Evolutionary conservation across 2,113 vertebrate genomes (phyloP), one percentile per base, ranked within the genome.

Genomic region (Coreoperca whiteheadi): DNA sequence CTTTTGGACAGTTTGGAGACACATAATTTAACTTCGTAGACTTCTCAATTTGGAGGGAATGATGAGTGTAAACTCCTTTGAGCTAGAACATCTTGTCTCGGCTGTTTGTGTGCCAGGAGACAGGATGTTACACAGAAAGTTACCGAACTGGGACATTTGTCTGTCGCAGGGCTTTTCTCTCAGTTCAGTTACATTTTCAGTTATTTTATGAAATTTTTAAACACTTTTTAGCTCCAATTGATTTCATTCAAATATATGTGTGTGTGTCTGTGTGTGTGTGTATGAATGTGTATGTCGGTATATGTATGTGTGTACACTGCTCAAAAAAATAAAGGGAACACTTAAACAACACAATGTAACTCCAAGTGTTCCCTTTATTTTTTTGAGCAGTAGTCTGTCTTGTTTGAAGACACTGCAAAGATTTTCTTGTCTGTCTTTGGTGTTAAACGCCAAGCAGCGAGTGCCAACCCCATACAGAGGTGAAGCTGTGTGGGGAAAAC

Each of bases 51-150:
- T 51, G 28, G 25, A 81, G 43, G 79, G 54, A 70, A 78, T 59
- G 23, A 73, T 41, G 32, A 34, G 8, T 23, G 2, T 74, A 76
- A 88, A 83, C 79, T 73, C 66, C 10, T 59, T 16, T 79, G 34
- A 89, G 41, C 61, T 71, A 34, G 30, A 76, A 67, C 70, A 70
- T 60, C 53, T 66, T n/a, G 25, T 82, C 64, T 75, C 57, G 28
- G 28, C 16, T 72, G 70, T 78, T 70, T 68, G 10, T 79, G 68
- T 69, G 73, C 53, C 78, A 65, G 66, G 41, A 82, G 59, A 65
- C 72, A 74, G 20, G 57, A 71, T 77, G 51, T 83, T 69, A 37
- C 4, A 57, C 54, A 43, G 14, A 50, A 59, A n/a, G 14, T 72
- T 32, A 41, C 59, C 37, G 16, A 78, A 78, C 39, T n/a, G 32